These are phyloP conservation scores for Chelonoidis abingdonii DNA, from an alignment of 2,113 vertebrate species.

Conservation along the genomic window DNA sequence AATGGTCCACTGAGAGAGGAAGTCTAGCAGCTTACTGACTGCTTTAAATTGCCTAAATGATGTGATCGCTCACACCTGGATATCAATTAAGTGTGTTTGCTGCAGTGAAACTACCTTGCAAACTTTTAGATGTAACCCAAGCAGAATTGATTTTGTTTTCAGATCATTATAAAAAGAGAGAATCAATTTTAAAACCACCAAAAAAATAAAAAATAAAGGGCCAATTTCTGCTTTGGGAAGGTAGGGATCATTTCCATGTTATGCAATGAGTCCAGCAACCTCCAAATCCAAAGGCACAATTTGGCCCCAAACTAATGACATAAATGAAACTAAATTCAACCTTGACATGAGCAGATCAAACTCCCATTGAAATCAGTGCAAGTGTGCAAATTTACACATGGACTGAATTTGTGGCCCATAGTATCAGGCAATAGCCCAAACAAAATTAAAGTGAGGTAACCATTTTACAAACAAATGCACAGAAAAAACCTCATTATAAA, in stretches of 20 bases:
- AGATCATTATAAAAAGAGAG: neutral
- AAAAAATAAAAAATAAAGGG: neutral
- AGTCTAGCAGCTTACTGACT: neutral
- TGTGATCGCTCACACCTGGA: neutral
- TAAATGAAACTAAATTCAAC: neutral
- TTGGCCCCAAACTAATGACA: neutral
- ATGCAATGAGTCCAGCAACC: accelerated
- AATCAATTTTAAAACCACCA: neutral
- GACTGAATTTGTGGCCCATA: neutral
- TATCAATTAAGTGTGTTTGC: neutral
- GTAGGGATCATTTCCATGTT: neutral
- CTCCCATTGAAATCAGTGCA: accelerated
- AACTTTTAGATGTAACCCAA: neutral
- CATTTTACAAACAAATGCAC: neutral
- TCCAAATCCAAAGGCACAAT: accelerated
- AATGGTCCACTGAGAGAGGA: accelerated
- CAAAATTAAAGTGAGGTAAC: neutral
- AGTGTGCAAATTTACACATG: neutral
- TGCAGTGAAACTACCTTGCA: neutral
- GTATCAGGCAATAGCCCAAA: neutral
- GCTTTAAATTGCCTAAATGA: neutral
- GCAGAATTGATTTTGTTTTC: neutral
- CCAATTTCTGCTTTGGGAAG: neutral
- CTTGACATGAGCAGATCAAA: neutral
- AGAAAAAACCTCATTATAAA: neutral